phyloP scores from a whole-genome alignment of 2,888 invertebrate genomes.

The Nemoura dubitans region DNA sequence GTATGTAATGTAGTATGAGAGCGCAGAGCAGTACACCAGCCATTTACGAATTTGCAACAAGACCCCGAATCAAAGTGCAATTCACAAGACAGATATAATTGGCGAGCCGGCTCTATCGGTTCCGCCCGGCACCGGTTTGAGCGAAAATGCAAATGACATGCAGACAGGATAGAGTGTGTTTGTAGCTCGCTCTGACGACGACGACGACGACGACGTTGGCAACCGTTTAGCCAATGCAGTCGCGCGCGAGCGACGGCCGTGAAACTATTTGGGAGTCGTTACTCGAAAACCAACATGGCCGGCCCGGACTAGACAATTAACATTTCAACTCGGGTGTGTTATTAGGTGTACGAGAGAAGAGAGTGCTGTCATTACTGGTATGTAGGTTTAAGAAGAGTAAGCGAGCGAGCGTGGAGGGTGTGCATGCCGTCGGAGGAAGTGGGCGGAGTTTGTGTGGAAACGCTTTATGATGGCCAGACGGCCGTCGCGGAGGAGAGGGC shows the following conservation, averaged over 20 bases:
- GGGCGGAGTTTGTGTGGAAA: neutral
- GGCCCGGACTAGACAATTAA: neutral
- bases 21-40: no score
- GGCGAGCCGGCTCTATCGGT: no score
- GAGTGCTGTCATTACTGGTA: constrained; percentile 20
- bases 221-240: neutral
- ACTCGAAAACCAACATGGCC: neutral
- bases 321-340: neutral
- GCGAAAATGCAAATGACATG: neutral
- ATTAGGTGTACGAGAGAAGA: constrained; percentile 14
- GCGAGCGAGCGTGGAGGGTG: neutral
- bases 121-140: no score
- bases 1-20: no score
- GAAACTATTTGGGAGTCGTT: neutral
- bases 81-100: no score
- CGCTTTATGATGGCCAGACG: neutral
- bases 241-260: no score
- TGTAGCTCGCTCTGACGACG: no score
- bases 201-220: neutral
- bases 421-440: neutral
- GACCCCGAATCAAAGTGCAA: no score
- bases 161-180: neutral
- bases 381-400: constrained; percentile 12
- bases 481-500: constrained; percentile 1
- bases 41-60: no score